These are phyloP conservation scores for Dynastes tityus DNA, from an alignment of 2,888 invertebrate genomes.

Conservation along the genomic window DNA sequence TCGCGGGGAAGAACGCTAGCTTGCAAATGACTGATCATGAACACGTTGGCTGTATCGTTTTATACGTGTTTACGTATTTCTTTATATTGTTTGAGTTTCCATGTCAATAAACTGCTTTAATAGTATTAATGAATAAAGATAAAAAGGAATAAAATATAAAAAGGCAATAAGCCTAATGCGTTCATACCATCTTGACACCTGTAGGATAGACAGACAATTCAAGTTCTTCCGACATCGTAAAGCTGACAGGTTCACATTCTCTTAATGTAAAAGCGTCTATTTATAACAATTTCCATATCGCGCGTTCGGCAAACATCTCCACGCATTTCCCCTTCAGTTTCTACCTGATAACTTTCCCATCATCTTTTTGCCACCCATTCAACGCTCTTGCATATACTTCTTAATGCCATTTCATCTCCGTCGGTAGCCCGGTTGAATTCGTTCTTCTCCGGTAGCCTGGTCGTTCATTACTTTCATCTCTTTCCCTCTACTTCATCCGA, in stretches of 20 bases:
- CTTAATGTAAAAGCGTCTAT: slow-evolving; percentile 32
- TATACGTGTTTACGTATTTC: no score
- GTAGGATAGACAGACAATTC: slow-evolving; percentile 1
- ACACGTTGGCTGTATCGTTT: no score
- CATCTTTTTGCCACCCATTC: no score
- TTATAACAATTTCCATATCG: slow-evolving; percentile 39
- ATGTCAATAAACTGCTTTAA: no score
- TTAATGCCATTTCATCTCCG: background rate
- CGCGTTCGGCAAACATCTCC: background rate
- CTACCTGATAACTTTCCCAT: background rate
- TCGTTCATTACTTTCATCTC: background rate
- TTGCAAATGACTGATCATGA: no score
- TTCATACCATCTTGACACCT: background rate
- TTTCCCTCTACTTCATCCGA: background rate
- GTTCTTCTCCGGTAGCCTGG: background rate
- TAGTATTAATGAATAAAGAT: no score
- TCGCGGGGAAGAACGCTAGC: no score
- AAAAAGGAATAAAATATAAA: background rate
- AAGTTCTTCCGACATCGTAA: background rate
- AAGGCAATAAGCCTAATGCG: slow-evolving; percentile 18
- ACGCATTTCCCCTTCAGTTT: background rate
- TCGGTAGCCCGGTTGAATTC: slow-evolving; percentile 3
- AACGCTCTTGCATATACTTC: no score
- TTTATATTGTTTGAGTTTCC: no score
- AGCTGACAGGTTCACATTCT: slow-evolving; percentile 35